A percentile compares a stretch with the other conserved stretches of the same genome.
phyloP scores from a whole-genome alignment of 2,888 invertebrate species.

The Steinernema hermaphroditum region DNA sequence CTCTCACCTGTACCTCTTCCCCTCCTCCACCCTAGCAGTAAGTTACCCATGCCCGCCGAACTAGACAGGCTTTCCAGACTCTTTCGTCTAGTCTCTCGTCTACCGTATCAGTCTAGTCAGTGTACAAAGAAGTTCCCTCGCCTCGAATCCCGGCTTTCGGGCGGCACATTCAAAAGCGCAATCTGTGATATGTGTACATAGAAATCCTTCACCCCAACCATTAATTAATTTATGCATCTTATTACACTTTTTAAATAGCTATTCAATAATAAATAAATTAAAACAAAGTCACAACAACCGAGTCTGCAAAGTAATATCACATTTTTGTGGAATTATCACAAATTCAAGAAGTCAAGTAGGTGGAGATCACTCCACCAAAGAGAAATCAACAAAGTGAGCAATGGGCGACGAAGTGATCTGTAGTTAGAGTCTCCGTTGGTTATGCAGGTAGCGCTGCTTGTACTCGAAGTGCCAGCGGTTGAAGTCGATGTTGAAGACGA shows the following conservation, averaged over 20 bases:
- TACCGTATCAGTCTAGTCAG: slow-evolving; percentile 19
- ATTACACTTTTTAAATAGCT: neutral
- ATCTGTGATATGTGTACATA: slow-evolving; percentile 26
- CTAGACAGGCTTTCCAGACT: too few species aligned
- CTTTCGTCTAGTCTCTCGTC: too few species aligned
- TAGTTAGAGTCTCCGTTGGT: slow-evolving; percentile 16
- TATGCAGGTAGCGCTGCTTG: slow-evolving; percentile 53
- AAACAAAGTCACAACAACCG: neutral
- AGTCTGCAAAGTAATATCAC: neutral
- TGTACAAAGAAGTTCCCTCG: neutral
- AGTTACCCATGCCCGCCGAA: too few species aligned
- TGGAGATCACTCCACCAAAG: neutral
- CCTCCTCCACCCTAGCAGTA: too few species aligned
- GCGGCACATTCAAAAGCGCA: slow-evolving; percentile 1
- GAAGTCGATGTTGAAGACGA: slow-evolving; percentile 99
- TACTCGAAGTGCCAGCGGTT: slow-evolving; percentile 73
- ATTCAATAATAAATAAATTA: slow-evolving; percentile 10
- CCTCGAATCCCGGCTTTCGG: neutral
- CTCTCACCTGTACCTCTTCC: too few species aligned
- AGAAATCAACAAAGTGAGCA: neutral
- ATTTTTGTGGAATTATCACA: slow-evolving; percentile 5
- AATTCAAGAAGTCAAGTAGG: neutral
- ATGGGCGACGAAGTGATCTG: neutral
- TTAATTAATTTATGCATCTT: neutral
- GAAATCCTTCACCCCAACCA: neutral